Conservation (phyloP, 2,113 vertebrate species). For the Galbula dea region DNA sequence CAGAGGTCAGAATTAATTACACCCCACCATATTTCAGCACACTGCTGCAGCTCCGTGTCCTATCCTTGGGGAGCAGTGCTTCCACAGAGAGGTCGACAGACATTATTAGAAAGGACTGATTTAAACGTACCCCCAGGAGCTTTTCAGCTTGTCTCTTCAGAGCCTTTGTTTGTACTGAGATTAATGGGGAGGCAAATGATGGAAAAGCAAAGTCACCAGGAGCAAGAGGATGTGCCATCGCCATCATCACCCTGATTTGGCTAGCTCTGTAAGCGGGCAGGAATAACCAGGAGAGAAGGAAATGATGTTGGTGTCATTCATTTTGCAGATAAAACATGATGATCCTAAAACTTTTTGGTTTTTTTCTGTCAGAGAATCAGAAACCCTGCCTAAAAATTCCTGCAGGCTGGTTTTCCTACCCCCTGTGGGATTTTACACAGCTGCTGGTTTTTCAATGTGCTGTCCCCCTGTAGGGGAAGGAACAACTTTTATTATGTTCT, state of each 20-base stretch:
- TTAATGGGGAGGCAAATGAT: conserved; percentile 65
- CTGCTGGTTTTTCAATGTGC: rapidly evolving
- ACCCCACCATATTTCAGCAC: conserved; percentile 58
- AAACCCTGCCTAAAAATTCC: not conserved
- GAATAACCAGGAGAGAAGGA: not conserved
- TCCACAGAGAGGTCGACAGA: conserved; percentile 58
- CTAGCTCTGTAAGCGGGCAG: not conserved
- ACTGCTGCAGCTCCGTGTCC: conserved; percentile 13
- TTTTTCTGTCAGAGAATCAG: not conserved
- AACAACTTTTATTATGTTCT: not conserved
- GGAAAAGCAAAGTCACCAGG: conserved; percentile 46
- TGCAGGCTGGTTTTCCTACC: not conserved
- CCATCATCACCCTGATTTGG: not conserved
- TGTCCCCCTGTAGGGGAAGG: not conserved
- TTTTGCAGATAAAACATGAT: not conserved
- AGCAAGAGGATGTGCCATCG: conserved; percentile 18
- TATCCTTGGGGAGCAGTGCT: conserved; percentile 65
- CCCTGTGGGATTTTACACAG: not conserved
- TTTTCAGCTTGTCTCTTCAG: conserved; percentile 71
- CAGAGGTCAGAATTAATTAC: conserved; percentile 76
- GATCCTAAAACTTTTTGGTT: not conserved
- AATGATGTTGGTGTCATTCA: not conserved
- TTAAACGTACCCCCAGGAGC: conserved; percentile 74
- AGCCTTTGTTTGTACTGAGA: conserved; percentile 72
- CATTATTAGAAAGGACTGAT: conserved; percentile 70